Evolutionary conservation across 2,888 invertebrate species (phyloP), one percentile per base, ranked within the genome.

Genomic region (Agrotis clavis): DNA sequence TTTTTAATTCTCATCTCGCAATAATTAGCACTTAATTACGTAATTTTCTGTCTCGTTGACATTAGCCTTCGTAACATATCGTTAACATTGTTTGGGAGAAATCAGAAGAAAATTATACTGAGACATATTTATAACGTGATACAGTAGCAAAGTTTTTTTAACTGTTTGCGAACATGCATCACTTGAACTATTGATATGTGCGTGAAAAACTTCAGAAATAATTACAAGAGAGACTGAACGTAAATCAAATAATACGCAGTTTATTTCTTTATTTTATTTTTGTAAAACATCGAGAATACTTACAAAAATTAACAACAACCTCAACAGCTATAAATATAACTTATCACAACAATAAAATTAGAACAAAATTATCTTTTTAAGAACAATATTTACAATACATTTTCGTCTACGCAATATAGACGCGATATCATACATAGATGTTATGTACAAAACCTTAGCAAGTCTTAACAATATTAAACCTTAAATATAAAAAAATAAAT

Each of bases 81-180:
- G 86, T 90, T 88, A 89, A 85, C 86, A 90, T 91, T 86, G 86
- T 82, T 90, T 63, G 66, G 88, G 91, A 86, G 92, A 92, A 91
- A 92, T 89, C 89, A 86, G 68, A 84, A 75, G 86, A 87, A 86
- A 87, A 85, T 88, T 86, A 88, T 83, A 72, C 72, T 66, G 41
- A 72, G 59, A 59, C 59, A 47, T 64, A 77, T 71, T 74, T 61
- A 78, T 86, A 71, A 87, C 88, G 87, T 90, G 88, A 87, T 88
- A 80, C 88, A 88, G 87, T 89, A 88, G 88, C 88, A 13, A 35
- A 88, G 83, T 88, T 88, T 88, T 87, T 87, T 86, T 1, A 25
- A 66, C 41, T 35, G 30, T 67, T 61, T 41, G 51, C 19, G 1
- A 73, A 57, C 66, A 74, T 57, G 79, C 60, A 57, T 69, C 48